These are phyloP conservation scores for Tupaia chinensis DNA, from an alignment of 2,113 vertebrate species.

Conservation along the genomic window DNA sequence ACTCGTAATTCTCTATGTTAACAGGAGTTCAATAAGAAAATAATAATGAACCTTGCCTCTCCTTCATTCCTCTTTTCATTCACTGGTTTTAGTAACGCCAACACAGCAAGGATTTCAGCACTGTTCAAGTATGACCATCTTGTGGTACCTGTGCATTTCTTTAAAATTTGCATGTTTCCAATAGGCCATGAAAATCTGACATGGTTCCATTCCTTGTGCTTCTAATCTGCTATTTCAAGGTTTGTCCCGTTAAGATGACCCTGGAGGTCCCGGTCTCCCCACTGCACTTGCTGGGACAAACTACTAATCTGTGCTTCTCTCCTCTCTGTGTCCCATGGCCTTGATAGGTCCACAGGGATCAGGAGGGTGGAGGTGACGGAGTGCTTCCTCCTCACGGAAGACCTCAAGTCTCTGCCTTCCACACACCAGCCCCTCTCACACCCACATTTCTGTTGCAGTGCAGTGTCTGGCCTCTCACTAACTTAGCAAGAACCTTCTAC, in stretches of 20 bases:
- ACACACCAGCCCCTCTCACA: no score
- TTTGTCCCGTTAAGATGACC: neutral
- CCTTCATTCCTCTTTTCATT: no score
- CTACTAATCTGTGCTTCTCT: neutral
- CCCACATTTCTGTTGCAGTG: neutral
- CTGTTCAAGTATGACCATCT: neutral
- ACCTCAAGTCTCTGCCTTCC: neutral
- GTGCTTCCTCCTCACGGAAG: neutral
- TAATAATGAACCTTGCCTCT: neutral
- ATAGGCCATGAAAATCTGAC: neutral
- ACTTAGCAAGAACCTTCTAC: no score
- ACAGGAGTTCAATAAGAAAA: neutral
- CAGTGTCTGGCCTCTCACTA: neutral
- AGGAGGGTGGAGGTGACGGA: neutral
- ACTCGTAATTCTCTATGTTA: neutral
- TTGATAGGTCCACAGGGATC: neutral
- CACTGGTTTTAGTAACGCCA: neutral
- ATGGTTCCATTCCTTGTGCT: neutral
- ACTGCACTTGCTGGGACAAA: neutral
- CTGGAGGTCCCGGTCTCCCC: neutral
- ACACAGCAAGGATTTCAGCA: rapidly evolving
- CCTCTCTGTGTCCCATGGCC: neutral
- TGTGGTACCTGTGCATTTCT: neutral
- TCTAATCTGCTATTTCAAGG: neutral
- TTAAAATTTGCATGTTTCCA: neutral